Conservation (phyloP, 2,113 vertebrate species). For the Ascaphus truei region DNA sequence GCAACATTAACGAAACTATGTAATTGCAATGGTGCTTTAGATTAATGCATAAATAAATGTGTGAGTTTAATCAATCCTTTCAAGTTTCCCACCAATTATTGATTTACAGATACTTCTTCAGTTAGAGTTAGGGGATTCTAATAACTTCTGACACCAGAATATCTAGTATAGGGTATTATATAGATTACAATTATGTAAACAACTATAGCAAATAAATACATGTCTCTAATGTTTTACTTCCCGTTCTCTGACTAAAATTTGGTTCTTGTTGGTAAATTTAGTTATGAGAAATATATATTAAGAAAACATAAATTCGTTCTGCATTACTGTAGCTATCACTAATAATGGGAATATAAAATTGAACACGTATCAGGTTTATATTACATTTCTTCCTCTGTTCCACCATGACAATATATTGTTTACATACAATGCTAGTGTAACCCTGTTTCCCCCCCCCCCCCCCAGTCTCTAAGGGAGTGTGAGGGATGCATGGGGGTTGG, state of each 20-base stretch:
- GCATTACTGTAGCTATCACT: neutral
- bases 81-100: neutral
- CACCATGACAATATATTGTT: too few relatives aligned
- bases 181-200: conserved; percentile 22
- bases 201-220: neutral
- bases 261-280: conserved; percentile 5
- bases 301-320: neutral
- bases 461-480: too few relatives aligned
- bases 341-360: neutral
- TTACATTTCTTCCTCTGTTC: conserved; percentile 4
- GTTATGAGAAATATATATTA: conserved; percentile 8
- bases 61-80: neutral
- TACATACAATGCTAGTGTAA: too few relatives aligned
- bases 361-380: conserved; percentile 4
- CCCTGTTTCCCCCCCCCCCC: too few relatives aligned
- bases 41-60: too few relatives aligned
- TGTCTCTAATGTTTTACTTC: conserved; percentile 7
- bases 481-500: too few relatives aligned
- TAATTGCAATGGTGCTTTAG: too few relatives aligned
- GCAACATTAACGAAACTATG: too few relatives aligned
- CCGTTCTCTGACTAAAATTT: neutral
- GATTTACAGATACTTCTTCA: neutral
- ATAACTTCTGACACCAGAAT: conserved; percentile 17
- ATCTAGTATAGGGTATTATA: conserved; percentile 6
- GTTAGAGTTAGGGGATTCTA: neutral